Percentiles rank a stretch among this genome's conserved stretches.
Evolutionary conservation across 2,113 vertebrate species (phyloP).

Genomic region (Orientallactaga bullata): DNA sequence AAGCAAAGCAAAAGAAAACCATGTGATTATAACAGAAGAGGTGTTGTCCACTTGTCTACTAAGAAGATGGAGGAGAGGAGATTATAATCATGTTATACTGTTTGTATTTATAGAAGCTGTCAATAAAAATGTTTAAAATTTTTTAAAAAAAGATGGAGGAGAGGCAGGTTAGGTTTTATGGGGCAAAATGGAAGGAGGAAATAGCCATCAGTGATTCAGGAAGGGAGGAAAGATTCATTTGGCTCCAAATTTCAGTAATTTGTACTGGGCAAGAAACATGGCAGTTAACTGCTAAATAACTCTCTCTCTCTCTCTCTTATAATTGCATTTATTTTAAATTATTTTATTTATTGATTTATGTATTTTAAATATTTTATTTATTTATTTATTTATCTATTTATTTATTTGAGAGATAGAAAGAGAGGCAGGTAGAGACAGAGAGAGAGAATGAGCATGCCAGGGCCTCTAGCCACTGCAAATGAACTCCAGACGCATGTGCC

Average conservation of each 20-base stretch:
- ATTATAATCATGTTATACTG: no score
- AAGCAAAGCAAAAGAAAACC: slow-evolving; percentile 22
- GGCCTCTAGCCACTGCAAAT: no score
- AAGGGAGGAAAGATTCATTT: background rate
- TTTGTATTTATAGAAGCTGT: no score
- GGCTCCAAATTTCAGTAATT: background rate
- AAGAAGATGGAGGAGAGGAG: slow-evolving; percentile 33
- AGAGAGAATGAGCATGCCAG: no score
- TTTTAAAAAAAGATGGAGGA: background rate
- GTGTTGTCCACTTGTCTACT: background rate
- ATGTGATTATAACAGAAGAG: background rate
- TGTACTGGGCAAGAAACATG: background rate
- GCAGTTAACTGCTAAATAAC: background rate
- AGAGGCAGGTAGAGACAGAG: no score
- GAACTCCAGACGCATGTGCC: no score
- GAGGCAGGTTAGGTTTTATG: background rate
- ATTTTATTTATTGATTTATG: no score
- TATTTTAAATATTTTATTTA: no score
- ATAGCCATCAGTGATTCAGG: background rate
- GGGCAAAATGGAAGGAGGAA: slow-evolving; percentile 5
- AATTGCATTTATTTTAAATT: slow-evolving; percentile 92
- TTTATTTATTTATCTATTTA: no score
- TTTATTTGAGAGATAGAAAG: no score
- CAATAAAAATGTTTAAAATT: no score
- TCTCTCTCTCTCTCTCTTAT: slow-evolving; percentile 47